Evolutionary conservation across 2,888 invertebrate species (phyloP), one percentile per base, ranked within the genome.

Genomic region (Agrochola litura): DNA sequence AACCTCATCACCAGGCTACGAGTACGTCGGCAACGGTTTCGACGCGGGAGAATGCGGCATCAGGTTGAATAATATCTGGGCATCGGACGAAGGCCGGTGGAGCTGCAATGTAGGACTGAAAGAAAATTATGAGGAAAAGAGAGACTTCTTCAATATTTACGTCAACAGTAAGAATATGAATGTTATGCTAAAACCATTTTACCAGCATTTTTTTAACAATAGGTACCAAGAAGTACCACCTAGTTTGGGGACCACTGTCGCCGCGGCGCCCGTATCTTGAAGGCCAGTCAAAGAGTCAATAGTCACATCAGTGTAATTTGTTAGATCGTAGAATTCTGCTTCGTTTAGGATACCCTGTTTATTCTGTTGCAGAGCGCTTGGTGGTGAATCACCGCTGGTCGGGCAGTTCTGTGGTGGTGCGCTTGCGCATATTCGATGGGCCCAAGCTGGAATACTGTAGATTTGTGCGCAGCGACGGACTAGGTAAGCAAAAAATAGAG

Each of bases 31-130:
- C 10, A 92, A 92, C 0, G 95, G 96, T 0, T 90, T 96, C n/a
- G 94, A 95, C 12, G 93, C 96, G 0, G 96, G 96, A 1, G 96
- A 96, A 64, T 96, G 96, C 76, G 93, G 94, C 6, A 84, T 94
- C 61, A 87, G 90, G 54, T 91, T 95, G 86, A 82, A 85, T 0
- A 79, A 83, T 16, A 83, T 95, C 37, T 56, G 58, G 0, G 60
- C 68, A 0, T 41, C 56, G 0, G 95, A 94, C 81, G 81, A 87
- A 1, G 95, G 96, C 2, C 5, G 8, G 0, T 96, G 96, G 96
- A 92, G 90, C 87, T 96, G 96, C 85, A 94, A 95, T 79, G 94
- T 95, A 1, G 96, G 95, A 0, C 88, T 94, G 25, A 9, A 63
- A 0, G 77, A 88, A 19, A 37, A 61, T 9, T 25, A 77, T 25